phyloP scores from a whole-genome alignment of 2,113 vertebrate species.

The Drymodes brunneopygia region DNA sequence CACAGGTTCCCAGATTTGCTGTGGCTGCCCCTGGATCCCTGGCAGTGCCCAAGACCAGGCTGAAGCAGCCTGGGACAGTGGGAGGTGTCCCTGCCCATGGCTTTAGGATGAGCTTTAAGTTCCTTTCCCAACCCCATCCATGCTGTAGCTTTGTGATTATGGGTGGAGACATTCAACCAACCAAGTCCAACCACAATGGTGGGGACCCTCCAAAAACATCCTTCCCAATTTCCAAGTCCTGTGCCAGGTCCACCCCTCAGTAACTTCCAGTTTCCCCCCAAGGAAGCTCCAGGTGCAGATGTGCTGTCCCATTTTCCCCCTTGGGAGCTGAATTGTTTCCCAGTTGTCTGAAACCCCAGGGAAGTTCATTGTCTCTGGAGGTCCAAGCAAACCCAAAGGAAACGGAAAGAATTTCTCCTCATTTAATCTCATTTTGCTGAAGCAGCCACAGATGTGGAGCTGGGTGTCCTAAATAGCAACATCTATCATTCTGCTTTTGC shows the following conservation, averaged over 20 bases:
- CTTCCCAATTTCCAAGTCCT: background rate
- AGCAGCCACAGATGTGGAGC: background rate
- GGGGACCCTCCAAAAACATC: background rate
- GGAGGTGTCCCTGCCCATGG: background rate
- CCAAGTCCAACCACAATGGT: background rate
- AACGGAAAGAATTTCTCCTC: background rate
- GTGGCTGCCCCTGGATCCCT: background rate
- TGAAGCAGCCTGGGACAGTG: background rate
- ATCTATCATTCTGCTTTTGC: conserved; percentile 8
- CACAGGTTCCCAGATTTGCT: background rate
- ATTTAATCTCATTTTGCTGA: conserved; percentile 1
- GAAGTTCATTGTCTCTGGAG: background rate
- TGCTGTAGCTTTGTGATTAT: background rate
- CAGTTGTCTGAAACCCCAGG: background rate
- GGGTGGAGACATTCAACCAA: background rate
- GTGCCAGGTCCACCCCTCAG: background rate
- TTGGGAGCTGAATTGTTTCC: background rate
- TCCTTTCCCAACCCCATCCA: background rate
- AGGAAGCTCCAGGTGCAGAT: background rate
- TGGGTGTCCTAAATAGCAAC: conserved; percentile 2
- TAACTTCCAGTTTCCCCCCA: background rate
- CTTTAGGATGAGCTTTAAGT: background rate
- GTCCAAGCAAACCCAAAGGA: background rate
- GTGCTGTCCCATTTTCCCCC: background rate
- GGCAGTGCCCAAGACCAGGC: background rate